Base-by-base conservation (phyloP, 30 jellyfish, hydroid and myxozoan species). In the Cassiopea andromeda region DNA sequence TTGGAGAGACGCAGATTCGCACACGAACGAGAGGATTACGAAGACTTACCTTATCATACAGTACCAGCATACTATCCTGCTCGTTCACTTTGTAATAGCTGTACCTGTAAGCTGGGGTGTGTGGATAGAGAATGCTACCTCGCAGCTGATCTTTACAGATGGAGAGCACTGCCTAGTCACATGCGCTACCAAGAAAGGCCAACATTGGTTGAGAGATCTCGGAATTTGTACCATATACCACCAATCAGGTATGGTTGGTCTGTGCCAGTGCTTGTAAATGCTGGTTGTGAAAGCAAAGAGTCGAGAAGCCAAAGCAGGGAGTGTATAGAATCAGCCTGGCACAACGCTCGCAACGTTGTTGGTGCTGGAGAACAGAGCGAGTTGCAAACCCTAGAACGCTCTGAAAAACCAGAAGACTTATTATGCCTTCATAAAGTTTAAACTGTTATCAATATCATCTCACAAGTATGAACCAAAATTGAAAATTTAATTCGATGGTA, bases 241-340 rank as follows among this genome's bases (percentile, higher is more conserved):
- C 17, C 93, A 14, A n/a, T 87, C 5, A 58, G 82, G 44, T 85
- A n/a, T 75, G 93, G 93, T 12, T 85, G 93, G 93, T 85, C 93
- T 38, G 87, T 73, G 43, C 87, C 93, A 13, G 44, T 57, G 2
- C 80, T 84, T 16, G 92, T 84, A 2, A 69, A 75, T 46, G 75
- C 46, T 27, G 45, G 76, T 67, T 58, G 68, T 64, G 73, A 9
- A 2, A 70, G 54, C 79, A 27, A 70, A n/a, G 79, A 70, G 15
- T 19, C 54, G n/a, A 70, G 54, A 16, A 10, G 2, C 0, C 57
- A 70, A 7, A 27, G 10, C 4, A 6, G 17, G 2, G 15, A 2
- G 7, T 9, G 7, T 18, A 54, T 19, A 43, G 79, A 19, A 6
- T 54, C 49, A 43, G 16, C 6, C 12, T 14, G 54, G 57, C 27